A percentile compares a stretch with the other conserved stretches of the same genome.
Conservation (phyloP, 2,113 vertebrate genomes). For the Mobula hypostoma region DNA sequence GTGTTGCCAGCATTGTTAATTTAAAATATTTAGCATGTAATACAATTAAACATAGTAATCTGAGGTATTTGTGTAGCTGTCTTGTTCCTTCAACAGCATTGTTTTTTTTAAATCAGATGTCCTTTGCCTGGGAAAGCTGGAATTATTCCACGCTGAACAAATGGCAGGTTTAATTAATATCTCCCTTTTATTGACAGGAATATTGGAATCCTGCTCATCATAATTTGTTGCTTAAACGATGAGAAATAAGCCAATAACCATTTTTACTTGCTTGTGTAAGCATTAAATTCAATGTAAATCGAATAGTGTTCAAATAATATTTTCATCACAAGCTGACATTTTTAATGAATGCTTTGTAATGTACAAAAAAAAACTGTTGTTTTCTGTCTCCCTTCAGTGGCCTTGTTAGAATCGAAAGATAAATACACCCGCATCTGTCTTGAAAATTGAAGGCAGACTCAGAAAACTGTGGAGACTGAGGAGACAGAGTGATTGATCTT, state of each 20-base stretch:
- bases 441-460: not conserved
- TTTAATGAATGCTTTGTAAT: constrained; percentile 5
- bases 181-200: not conserved
- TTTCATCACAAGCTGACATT: constrained; percentile 8
- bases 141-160: not conserved
- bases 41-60: not conserved
- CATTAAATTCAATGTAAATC: not conserved
- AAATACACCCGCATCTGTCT: not conserved
- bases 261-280: not conserved
- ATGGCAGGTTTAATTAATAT: not conserved
- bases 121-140: not conserved
- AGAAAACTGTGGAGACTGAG: not conserved
- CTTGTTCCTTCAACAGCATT: not conserved
- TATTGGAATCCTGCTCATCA: not conserved
- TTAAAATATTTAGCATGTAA: not conserved
- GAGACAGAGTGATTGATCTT: not conserved
- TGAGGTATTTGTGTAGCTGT: too few relatives aligned
- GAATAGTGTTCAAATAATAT: not conserved
- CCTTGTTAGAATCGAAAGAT: not conserved
- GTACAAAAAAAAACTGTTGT: not conserved
- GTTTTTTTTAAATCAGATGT: not conserved
- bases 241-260: not conserved
- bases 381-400: not conserved
- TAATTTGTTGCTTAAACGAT: not conserved
- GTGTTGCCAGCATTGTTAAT: too few relatives aligned